phyloP scores from a whole-genome alignment of 2,113 vertebrate genomes.

The Australoheros scitulus region DNA sequence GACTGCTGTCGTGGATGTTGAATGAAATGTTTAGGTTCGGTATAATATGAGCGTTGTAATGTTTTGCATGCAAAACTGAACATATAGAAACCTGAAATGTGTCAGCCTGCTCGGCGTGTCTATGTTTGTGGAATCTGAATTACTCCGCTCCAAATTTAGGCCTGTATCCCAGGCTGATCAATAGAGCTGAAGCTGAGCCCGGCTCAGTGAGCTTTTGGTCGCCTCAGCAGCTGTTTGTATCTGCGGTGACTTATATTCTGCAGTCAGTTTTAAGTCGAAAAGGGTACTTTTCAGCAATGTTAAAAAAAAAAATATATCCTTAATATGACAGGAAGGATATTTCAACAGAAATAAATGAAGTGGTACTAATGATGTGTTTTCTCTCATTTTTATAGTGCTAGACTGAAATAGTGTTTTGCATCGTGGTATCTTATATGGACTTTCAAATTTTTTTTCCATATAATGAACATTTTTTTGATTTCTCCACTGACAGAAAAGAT shows the following conservation, averaged over 20 bases:
- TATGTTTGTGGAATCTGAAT: conserved; percentile 27
- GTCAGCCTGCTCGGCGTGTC: conserved; percentile 8
- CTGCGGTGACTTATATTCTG: conserved; percentile 36
- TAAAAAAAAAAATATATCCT: conserved; percentile 4
- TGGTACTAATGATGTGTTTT: conserved; percentile 46
- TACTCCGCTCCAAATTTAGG: conserved; percentile 47
- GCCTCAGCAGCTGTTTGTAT: conserved; percentile 43
- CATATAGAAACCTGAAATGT: neutral
- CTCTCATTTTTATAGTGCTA: neutral
- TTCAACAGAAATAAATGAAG: conserved; percentile 23
- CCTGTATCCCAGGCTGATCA: conserved; percentile 58
- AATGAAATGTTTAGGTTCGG: conserved; percentile 7
- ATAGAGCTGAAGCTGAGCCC: conserved; percentile 56
- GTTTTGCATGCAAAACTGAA: neutral
- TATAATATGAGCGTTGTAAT: neutral
- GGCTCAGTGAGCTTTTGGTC: conserved; percentile 39
- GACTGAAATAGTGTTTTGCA: conserved; percentile 28
- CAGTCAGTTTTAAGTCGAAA: conserved; percentile 10
- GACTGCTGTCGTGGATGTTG: conserved; percentile 16
- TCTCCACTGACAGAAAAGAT: conserved; percentile 80
- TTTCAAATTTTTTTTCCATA: neutral
- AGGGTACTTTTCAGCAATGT: conserved; percentile 11
- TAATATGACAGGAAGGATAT: conserved; percentile 3
- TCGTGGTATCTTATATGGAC: conserved; percentile 1
- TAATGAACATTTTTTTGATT: conserved; percentile 51